Percentiles rank a stretch among this genome's conserved stretches.
Conservation (phyloP, 2,888 invertebrate genomes). For the Zaprionus bogoriensis region DNA sequence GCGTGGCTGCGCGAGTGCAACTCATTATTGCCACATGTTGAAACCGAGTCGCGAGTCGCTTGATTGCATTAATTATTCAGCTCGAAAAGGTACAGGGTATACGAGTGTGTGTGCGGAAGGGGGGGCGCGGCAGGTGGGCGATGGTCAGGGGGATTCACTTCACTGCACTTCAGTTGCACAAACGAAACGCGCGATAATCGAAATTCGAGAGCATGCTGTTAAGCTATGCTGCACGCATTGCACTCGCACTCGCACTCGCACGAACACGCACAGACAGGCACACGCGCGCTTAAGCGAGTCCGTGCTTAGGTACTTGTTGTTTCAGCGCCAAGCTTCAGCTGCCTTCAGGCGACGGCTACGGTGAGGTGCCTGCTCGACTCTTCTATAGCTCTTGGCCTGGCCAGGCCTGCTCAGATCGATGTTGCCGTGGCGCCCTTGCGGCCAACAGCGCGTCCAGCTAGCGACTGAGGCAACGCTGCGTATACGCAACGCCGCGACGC, state of each 20-base stretch:
- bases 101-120: conserved; percentile 19
- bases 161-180: conserved; percentile 34
- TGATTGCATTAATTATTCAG: conserved; percentile 79
- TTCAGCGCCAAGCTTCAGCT: conserved; percentile 64
- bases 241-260: conserved; percentile 6
- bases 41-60: conserved; percentile 53
- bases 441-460: conserved; percentile 77
- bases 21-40: conserved; percentile 10
- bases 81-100: conserved; percentile 29
- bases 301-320: conserved; percentile 70
- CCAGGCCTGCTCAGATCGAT: conserved; percentile 20
- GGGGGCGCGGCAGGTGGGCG: conserved; percentile 42
- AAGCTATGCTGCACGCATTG: conserved; percentile 69
- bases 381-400: conserved; percentile 21
- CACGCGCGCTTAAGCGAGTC: too few relatives aligned
- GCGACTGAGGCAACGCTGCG: conserved; percentile 70
- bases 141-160: conserved; percentile 51
- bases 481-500: conserved; percentile 62
- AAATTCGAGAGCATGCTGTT: conserved; percentile 73
- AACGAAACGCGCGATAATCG: conserved; percentile 53
- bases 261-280: conserved; percentile 17
- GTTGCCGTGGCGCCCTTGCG: conserved; percentile 74
- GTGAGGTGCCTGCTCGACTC: neutral
- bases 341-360: conserved; percentile 48
- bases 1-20: neutral